Base-by-base conservation (phyloP, 1,140 invertebrate genomes). In the Ectropis grisescens region DNA sequence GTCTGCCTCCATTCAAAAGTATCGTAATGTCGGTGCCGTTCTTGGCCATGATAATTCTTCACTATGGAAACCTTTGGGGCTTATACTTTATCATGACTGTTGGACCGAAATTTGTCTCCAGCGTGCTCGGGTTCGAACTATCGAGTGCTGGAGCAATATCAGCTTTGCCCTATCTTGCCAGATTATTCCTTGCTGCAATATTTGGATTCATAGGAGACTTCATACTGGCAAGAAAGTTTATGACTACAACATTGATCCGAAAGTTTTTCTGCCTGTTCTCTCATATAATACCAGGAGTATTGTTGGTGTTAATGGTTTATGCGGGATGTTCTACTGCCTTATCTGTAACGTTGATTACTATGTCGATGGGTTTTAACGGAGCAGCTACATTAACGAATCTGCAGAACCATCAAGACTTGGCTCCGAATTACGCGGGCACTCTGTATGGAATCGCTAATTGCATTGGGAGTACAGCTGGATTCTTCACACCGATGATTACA, bases 91-190 rank as follows among this genome's bases (percentile, higher is more conserved):
- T 97, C 47, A 86, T 97, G 41, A 96, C 92, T 0, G 90, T 91
- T 30, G 89, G 96, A 2, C 96, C 96, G 0, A 95, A 93, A 35
- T 98, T 95, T 66, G 88, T 97, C 47, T 89, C 92, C 19, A 74
- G 75, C 39, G 90, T 95, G 7, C 83, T 98, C 8, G 90, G 93
- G 34, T 96, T 95, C 47, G 85, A 96, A 49, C 84, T 97, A 34
- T 86, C 90, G 55, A 79, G 88, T 38, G 89, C 89, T 29, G 90
- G 90, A 22, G 72, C 86, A n/a, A 69, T 91, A 28, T 89, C 89
- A n/a, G 87, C 89, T 8, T 48, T 91, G 25, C 90, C 90, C 1
- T 90, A 91, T 41, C 82, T 91, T 28, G 84, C 87, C 6, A 82
- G 90, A 55, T 57, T 91, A 22, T 47, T 87, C 1, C 76, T 87